Percentiles rank a stretch among this genome's conserved stretches.
These are phyloP conservation scores for Phyllotis vaccarum DNA, from an alignment of 2,797 vertebrate species.

Conservation along the genomic window DNA sequence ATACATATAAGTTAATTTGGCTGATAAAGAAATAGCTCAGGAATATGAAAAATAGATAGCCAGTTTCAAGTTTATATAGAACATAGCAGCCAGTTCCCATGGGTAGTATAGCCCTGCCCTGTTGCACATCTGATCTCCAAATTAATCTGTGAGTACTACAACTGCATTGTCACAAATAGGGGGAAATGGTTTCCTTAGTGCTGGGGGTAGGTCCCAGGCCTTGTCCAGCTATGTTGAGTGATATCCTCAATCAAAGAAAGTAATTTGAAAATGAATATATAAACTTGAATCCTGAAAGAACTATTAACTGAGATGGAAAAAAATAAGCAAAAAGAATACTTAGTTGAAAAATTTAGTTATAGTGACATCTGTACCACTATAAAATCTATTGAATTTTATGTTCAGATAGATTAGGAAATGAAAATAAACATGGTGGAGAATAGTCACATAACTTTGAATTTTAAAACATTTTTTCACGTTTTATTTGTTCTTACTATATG, in stretches of 20 bases:
- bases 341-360: not conserved
- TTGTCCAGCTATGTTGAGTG: not conserved
- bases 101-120: not conserved
- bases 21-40: not conserved
- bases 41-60: not conserved
- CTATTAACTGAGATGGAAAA: conserved; percentile 8
- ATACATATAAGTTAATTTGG: not conserved
- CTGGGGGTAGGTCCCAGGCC: too few species aligned
- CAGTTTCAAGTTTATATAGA: conserved; percentile 13
- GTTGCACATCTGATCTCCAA: not conserved
- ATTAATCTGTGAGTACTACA: not conserved
- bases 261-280: conserved; percentile 20
- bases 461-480: not conserved
- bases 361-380: conserved; percentile 38
- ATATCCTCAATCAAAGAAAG: not conserved
- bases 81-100: not conserved
- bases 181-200: not conserved
- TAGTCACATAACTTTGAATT: not conserved
- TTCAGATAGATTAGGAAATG: conserved; percentile 14
- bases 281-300: conserved; percentile 49
- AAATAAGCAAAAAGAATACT: not conserved
- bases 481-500: not conserved
- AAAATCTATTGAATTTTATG: conserved; percentile 24
- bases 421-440: not conserved
- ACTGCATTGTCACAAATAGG: not conserved